These are phyloP conservation scores for Aeoliscus strigatus DNA, from an alignment of 2,797 vertebrate genomes.

Conservation along the genomic window DNA sequence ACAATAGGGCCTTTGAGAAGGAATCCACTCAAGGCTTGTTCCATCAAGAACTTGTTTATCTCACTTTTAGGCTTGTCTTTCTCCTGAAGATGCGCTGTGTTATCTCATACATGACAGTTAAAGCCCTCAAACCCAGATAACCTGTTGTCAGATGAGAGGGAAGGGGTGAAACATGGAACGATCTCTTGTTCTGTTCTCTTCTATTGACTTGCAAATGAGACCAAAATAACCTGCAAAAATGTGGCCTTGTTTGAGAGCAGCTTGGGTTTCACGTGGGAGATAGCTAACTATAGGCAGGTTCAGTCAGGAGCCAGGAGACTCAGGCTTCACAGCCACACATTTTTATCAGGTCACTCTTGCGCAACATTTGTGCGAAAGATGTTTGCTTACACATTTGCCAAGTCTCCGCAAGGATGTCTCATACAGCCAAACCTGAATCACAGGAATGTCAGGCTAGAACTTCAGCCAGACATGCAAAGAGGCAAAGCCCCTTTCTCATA, in stretches of 20 bases:
- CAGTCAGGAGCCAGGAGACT: slow-evolving; percentile 40
- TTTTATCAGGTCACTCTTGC: slow-evolving; percentile 44
- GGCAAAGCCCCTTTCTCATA: slow-evolving; percentile 23
- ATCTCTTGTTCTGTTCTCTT: slow-evolving; percentile 54
- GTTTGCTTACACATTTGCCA: slow-evolving; percentile 43
- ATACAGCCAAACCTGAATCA: slow-evolving; percentile 51
- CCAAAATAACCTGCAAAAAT: slow-evolving; percentile 65
- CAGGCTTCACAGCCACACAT: slow-evolving; percentile 23
- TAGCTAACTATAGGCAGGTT: slow-evolving; percentile 62
- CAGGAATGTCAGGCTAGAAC: slow-evolving; percentile 59
- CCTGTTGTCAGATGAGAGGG: slow-evolving; percentile 40
- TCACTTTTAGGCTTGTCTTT: slow-evolving; percentile 25
- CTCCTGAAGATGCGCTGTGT: slow-evolving; percentile 39
- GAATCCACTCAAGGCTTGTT: slow-evolving; percentile 43
- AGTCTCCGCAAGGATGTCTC: slow-evolving; percentile 35
- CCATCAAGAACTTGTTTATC: slow-evolving; percentile 54
- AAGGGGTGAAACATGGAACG: slow-evolving; percentile 39
- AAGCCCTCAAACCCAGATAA: slow-evolving; percentile 57
- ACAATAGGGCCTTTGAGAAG: slow-evolving; percentile 53
- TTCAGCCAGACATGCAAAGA: slow-evolving; percentile 34
- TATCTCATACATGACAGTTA: slow-evolving; percentile 57
- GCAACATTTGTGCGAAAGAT: slow-evolving; percentile 41
- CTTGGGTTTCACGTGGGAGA: slow-evolving; percentile 58
- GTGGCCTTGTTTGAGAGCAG: slow-evolving; percentile 56
- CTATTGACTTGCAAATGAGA: slow-evolving; percentile 74